Percentiles rank a stretch among this genome's conserved stretches.
Conservation (phyloP, 1,140 invertebrate genomes). For the Acromyrmex charruanus region DNA sequence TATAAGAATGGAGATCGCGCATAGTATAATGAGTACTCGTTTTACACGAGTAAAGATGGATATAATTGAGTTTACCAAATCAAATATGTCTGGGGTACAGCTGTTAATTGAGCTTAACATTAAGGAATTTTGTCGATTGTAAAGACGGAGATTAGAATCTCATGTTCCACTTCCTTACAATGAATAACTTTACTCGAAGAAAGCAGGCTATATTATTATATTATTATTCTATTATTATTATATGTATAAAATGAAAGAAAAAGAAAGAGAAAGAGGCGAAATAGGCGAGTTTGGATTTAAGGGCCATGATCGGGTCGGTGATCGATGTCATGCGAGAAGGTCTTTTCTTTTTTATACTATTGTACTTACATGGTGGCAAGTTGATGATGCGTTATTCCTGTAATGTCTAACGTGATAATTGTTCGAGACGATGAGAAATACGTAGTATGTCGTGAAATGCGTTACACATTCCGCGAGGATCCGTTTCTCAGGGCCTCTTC, state of each 20-base stretch:
- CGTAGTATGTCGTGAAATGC: slow-evolving; percentile 50
- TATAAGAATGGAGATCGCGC: slow-evolving; percentile 61
- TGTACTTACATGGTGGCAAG: slow-evolving; percentile 59
- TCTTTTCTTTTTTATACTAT: slow-evolving; percentile 52
- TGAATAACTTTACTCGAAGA: slow-evolving; percentile 60
- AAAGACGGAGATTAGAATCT: slow-evolving; percentile 62
- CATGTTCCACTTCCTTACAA: slow-evolving; percentile 46
- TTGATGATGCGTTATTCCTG: slow-evolving; percentile 49
- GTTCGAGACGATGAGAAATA: slow-evolving; percentile 43
- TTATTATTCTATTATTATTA: slow-evolving; percentile 58
- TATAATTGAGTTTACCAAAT: slow-evolving; percentile 62
- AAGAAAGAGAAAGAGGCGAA: slow-evolving; percentile 21
- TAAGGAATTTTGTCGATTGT: slow-evolving; percentile 54
- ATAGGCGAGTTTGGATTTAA: slow-evolving; percentile 54
- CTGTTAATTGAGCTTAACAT: slow-evolving; percentile 67
- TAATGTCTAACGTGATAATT: slow-evolving; percentile 19
- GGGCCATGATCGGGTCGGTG: slow-evolving; percentile 79
- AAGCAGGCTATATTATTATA: slow-evolving; percentile 56
- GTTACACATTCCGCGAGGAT: slow-evolving; percentile 66
- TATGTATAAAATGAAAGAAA: slow-evolving; percentile 37
- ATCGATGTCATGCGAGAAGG: slow-evolving; percentile 75
- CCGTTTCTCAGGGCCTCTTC: slow-evolving; percentile 52
- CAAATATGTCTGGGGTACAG: slow-evolving; percentile 62
- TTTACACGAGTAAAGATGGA: slow-evolving; percentile 41
- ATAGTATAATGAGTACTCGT: slow-evolving; percentile 35